Evolutionary conservation across 2,113 vertebrate species (phyloP).

Genomic region (Hystrix cristata): DNA sequence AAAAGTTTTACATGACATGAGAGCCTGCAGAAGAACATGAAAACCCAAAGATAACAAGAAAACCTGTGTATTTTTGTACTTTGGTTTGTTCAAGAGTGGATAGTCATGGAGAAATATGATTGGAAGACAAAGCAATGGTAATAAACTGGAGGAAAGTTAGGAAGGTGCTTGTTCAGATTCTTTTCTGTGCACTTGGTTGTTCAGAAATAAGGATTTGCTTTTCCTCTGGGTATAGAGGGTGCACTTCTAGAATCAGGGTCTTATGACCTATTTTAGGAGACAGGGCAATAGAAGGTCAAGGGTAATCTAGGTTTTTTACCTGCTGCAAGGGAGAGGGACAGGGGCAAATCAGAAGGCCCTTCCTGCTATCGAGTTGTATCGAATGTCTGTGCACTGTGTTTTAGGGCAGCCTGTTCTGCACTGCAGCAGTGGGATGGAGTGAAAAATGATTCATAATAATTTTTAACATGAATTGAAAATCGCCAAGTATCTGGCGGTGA

Average conservation of each 20-base stretch:
- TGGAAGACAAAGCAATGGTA: not conserved
- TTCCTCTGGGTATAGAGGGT: not conserved
- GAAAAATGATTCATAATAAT: not conserved
- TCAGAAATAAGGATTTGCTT: not conserved
- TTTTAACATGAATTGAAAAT: not conserved
- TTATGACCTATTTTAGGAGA: not conserved
- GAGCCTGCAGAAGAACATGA: not conserved
- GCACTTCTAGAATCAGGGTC: not conserved
- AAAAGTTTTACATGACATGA: not conserved
- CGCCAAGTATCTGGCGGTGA: not conserved
- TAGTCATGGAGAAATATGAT: not conserved
- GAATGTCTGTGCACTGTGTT: not conserved
- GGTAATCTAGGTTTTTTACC: not conserved
- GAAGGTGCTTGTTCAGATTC: not conserved
- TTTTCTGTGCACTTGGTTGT: not conserved
- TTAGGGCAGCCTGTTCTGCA: not conserved
- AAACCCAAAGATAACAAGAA: not conserved
- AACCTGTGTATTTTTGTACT: not conserved
- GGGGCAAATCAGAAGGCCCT: not conserved
- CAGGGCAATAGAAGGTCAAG: not conserved
- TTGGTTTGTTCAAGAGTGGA: not conserved
- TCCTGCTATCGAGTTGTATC: not conserved
- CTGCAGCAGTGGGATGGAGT: not conserved
- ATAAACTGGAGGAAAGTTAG: not conserved
- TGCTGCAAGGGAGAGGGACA: not conserved